Evolutionary conservation across 2,888 invertebrate species (phyloP).

Genomic region (Crepidodera aurea): DNA sequence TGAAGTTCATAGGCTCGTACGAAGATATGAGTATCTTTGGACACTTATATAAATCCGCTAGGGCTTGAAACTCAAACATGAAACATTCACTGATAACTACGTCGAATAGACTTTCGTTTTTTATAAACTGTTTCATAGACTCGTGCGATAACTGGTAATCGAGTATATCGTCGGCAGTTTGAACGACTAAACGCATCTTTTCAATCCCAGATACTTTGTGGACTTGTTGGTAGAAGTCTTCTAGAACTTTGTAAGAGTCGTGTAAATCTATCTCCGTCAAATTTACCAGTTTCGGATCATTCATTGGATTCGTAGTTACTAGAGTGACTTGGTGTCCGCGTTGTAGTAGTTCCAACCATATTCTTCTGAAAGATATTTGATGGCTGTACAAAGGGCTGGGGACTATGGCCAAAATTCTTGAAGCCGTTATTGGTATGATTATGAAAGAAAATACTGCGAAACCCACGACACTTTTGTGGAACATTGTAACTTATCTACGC

Average conservation of each 20-base stretch:
- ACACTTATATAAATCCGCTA: slow-evolving; percentile 43
- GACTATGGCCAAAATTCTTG: slow-evolving; percentile 47
- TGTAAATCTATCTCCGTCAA: slow-evolving; percentile 44
- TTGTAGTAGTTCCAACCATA: slow-evolving; percentile 48
- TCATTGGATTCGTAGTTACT: slow-evolving; percentile 51
- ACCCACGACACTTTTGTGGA: not conserved
- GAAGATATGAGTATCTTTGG: slow-evolving; percentile 44
- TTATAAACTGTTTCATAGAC: not conserved
- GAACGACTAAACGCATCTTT: not conserved
- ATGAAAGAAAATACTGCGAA: not conserved
- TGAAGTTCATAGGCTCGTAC: slow-evolving; percentile 26
- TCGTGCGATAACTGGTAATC: slow-evolving; percentile 9
- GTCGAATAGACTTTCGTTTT: slow-evolving; percentile 42
- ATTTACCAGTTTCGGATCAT: slow-evolving; percentile 37
- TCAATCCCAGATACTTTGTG: not conserved
- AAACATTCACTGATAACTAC: slow-evolving; percentile 45
- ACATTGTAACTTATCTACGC: too few relatives aligned
- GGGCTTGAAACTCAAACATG: slow-evolving; percentile 39
- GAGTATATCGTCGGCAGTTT: not conserved
- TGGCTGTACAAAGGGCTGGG: slow-evolving; percentile 51
- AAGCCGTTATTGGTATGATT: not conserved
- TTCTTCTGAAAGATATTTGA: slow-evolving; percentile 47
- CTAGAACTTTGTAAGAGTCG: slow-evolving; percentile 21
- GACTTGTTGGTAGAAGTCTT: not conserved
- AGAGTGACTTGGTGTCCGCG: slow-evolving; percentile 55